Percentiles rank a stretch among this genome's conserved stretches.
phyloP scores from a whole-genome alignment of 2,113 vertebrate species.

The Platichthys flesus region DNA sequence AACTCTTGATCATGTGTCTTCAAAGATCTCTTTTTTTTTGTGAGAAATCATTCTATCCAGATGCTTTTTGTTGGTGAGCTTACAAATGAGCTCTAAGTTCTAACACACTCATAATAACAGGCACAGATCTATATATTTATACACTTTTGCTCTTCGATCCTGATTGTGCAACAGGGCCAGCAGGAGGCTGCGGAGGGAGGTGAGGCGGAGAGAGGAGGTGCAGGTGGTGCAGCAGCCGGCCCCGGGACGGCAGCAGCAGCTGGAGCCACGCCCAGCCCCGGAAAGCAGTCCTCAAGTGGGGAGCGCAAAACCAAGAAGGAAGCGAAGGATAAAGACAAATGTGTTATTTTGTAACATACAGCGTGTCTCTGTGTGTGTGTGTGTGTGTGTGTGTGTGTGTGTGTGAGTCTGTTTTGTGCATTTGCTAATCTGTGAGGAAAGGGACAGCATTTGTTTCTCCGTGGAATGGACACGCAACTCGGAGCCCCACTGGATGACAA shows the following conservation, averaged over 20 bases:
- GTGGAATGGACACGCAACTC: conserved; percentile 70
- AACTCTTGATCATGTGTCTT: background rate
- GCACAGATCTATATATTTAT: no score
- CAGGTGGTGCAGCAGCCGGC: conserved; percentile 56
- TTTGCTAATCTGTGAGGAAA: conserved; percentile 68
- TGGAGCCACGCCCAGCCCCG: conserved; percentile 84
- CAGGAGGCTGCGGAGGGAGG: conserved; percentile 65
- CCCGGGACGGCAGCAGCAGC: conserved; percentile 73
- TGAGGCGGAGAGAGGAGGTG: conserved; percentile 56
- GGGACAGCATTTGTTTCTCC: conserved; percentile 59
- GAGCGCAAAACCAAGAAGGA: conserved; percentile 96
- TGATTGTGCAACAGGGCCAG: conserved; percentile 59
- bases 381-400: conserved; percentile 35
- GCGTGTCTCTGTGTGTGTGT: conserved; percentile 46
- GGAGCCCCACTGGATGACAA: conserved; percentile 68
- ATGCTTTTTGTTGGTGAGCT: background rate
- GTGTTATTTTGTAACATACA: conserved; percentile 91
- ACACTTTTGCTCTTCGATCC: background rate
- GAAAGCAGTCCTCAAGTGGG: conserved; percentile 85
- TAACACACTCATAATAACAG: no score
- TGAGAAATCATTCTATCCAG: background rate
- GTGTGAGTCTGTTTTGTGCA: conserved; percentile 47
- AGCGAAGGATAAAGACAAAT: conserved; percentile 92
- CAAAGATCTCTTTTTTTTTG: background rate
- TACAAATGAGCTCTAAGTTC: background rate